Conservation (phyloP, 2,888 invertebrate species). For the Orthosia gothica region DNA sequence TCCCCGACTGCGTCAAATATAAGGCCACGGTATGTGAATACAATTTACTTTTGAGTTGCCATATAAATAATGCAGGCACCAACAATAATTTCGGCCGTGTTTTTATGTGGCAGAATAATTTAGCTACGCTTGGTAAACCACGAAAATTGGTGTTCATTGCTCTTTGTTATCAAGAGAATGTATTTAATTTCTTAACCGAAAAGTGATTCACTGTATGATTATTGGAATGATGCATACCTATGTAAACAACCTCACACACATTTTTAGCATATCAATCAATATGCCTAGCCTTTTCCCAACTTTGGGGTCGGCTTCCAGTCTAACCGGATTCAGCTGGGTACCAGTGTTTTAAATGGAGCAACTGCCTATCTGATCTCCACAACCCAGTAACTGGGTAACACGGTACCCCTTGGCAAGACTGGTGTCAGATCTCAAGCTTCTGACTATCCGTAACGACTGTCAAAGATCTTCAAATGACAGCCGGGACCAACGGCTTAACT, state of each 20-base stretch:
- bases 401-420: too few relatives aligned
- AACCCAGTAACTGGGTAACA: too few relatives aligned
- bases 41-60: not conserved
- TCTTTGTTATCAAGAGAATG: not conserved
- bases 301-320: too few relatives aligned
- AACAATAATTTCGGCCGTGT: not conserved
- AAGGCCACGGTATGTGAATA: slow-evolving; percentile 96
- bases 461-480: too few relatives aligned
- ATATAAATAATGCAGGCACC: not conserved
- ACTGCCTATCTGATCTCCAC: too few relatives aligned
- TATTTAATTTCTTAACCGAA: not conserved
- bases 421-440: too few relatives aligned
- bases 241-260: not conserved
- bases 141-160: slow-evolving; percentile 3
- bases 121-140: slow-evolving; percentile 23
- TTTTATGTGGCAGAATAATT: slow-evolving; percentile 2
- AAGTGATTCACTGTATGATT: not conserved
- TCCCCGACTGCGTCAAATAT: slow-evolving; percentile 97
- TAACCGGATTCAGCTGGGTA: too few relatives aligned
- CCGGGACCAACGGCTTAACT: too few relatives aligned
- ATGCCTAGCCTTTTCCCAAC: too few relatives aligned
- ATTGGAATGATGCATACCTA: not conserved
- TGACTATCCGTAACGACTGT: too few relatives aligned
- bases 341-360: too few relatives aligned
- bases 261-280: not conserved